Evolutionary conservation across 2,113 vertebrate species (phyloP), one percentile per base, ranked within the genome.

Genomic region (Otis tarda): DNA sequence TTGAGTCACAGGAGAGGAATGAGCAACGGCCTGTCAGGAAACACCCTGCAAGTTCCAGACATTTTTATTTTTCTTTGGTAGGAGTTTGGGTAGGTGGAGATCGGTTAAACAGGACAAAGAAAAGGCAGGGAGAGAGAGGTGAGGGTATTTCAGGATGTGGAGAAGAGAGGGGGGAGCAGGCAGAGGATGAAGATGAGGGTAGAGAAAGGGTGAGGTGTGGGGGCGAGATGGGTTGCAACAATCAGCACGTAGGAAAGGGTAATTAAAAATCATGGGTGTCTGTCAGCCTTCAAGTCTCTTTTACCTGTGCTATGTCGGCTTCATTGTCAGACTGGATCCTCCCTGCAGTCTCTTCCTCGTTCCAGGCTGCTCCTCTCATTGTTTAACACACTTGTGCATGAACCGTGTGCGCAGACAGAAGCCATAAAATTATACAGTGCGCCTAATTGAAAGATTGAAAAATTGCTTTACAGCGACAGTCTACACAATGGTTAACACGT

Each of bases 381-480:
- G 83, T 96, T 96, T 96, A 92, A 94, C 83, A 87, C 64, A 81
- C 80, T 79, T 92, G 69, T 89, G 80, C 69, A 30, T 84, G 93
- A 96, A 78, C 92, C 0, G 1, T 71, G 69, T 2, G 4, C 1
- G 6, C 90, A 84, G 90, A 86, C 65, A 7, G 28, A 96, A 90
- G 80, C 56, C 49, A 35, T 91, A 95, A 96, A 94, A 95, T 94
- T 93, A 95, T 90, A 90, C 83, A 88, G 85, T 83, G 68, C 2
- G 3, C 61, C 89, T 97, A 93, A 92, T 71, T 89, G 95, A 96
- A 94, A 96, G 89, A 96, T 56, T 90, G 92, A 95, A 94, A 97
- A 94, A 96, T 92, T 93, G 63, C 90, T 92, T 94, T 86, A 49
- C 73, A 84, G 76, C 1, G n/a, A 92, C 92, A 94, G 69, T 68